A percentile compares a stretch with the other conserved stretches of the same genome.
Conservation (phyloP, 2,888 invertebrate species). For the Sinodicranocentrus sp. region DNA sequence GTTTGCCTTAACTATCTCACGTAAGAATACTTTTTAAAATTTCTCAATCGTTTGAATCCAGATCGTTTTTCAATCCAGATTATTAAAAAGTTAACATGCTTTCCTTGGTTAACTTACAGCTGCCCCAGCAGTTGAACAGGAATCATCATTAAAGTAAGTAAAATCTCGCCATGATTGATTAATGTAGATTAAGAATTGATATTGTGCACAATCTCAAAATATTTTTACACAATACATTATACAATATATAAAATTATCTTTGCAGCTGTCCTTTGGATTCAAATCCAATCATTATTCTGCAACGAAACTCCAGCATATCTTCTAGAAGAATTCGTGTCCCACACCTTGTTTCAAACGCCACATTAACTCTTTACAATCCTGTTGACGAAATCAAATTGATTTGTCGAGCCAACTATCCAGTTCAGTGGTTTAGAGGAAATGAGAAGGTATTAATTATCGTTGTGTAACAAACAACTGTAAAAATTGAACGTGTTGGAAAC, state of each 20-base stretch:
- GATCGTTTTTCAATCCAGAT: too few species aligned
- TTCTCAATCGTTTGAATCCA: too few species aligned
- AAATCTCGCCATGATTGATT: too few species aligned
- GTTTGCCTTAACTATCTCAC: conserved; percentile 60
- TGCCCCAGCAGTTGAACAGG: conserved; percentile 61
- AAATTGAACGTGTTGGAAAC: background rate
- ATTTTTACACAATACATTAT: too few species aligned
- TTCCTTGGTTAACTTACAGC: conserved; percentile 30
- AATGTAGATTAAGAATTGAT: too few species aligned
- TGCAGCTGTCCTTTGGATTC: conserved; percentile 66
- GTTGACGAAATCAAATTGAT: conserved; percentile 69
- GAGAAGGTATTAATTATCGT: conserved; percentile 50
- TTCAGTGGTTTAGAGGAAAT: conserved; percentile 69
- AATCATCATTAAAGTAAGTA: conserved; percentile 60
- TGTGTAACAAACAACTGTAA: background rate
- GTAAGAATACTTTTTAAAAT: too few species aligned
- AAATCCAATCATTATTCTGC: conserved; percentile 64
- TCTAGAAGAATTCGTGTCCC: conserved; percentile 59
- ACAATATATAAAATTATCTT: background rate
- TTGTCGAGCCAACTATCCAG: conserved; percentile 71
- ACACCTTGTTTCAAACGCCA: conserved; percentile 67
- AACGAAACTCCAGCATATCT: conserved; percentile 66
- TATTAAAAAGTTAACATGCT: too few species aligned
- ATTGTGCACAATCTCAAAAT: too few species aligned
- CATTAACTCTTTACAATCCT: conserved; percentile 67